Evolutionary conservation across 2,113 vertebrate genomes (phyloP).

Genomic region (Lipotes vexillifer): DNA sequence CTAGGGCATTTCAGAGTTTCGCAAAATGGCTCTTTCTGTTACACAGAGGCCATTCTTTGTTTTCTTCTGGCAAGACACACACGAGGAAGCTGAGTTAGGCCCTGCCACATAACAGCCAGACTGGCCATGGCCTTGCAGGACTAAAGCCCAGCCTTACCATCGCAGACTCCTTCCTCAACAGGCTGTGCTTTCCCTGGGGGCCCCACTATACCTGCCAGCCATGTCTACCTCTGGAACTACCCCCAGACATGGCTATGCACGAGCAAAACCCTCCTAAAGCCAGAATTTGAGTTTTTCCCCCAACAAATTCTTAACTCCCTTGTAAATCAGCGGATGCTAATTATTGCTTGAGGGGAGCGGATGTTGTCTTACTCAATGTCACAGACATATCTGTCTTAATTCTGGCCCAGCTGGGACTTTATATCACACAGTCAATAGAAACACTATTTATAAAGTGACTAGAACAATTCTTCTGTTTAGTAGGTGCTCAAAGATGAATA

Average conservation of each 20-base stretch:
- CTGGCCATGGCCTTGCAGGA: background rate
- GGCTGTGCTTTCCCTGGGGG: background rate
- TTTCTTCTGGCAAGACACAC: background rate
- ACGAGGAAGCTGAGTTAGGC: background rate
- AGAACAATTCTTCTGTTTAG: background rate
- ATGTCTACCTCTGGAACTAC: background rate
- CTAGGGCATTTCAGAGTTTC: background rate
- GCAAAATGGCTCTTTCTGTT: background rate
- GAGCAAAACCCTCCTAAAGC: background rate
- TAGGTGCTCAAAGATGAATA: background rate
- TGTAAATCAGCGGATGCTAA: background rate
- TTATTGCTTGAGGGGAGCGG: background rate
- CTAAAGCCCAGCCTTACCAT: background rate
- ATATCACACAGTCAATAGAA: background rate
- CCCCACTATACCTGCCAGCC: background rate
- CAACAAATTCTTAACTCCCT: background rate
- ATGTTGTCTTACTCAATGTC: background rate
- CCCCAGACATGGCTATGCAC: background rate
- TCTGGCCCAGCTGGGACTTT: background rate
- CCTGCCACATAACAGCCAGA: background rate
- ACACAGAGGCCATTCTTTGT: background rate
- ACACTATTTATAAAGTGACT: background rate
- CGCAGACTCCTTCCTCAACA: background rate
- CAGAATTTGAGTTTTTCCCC: background rate
- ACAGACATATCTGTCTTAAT: background rate